Evolutionary conservation across 2,888 invertebrate genomes (phyloP).

Genomic region (Corbicula japonica): DNA sequence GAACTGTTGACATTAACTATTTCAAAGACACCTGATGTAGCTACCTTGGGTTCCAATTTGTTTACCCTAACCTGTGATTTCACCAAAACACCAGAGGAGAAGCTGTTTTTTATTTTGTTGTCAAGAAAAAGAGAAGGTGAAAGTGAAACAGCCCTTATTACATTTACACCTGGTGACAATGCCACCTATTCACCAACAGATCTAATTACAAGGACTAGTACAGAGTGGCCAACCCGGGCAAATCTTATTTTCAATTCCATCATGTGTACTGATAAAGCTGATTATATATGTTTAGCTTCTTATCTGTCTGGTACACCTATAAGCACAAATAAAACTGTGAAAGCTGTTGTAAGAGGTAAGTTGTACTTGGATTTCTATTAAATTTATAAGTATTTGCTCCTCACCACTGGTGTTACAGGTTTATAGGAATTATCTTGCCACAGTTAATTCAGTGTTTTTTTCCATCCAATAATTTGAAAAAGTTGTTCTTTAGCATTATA

Average conservation of each 20-base stretch:
- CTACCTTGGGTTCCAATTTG: conserved; percentile 26
- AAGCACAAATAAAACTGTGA: not conserved
- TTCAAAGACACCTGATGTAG: conserved; percentile 2
- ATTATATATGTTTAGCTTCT: conserved; percentile 24
- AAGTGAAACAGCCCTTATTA: no score
- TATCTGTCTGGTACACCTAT: not conserved
- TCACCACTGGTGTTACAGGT: no score
- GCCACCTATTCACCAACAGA: no score
- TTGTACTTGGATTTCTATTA: not conserved
- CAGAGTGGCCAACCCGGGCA: not conserved
- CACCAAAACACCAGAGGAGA: not conserved
- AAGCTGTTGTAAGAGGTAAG: conserved; percentile 15
- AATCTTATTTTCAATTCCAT: conserved; percentile 22
- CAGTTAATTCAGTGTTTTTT: no score
- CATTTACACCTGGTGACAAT: no score
- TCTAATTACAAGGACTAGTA: conserved; percentile 21
- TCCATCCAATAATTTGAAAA: no score
- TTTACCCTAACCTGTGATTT: conserved; percentile 29
- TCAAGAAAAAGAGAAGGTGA: conserved; percentile 8
- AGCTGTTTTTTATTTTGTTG: conserved; percentile 6
- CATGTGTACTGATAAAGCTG: conserved; percentile 35
- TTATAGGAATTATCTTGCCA: no score
- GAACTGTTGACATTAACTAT: conserved; percentile 6
- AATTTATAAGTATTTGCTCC: no score
- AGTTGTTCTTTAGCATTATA: no score